Percentiles rank a stretch among this genome's conserved stretches.
Evolutionary conservation across 2,888 invertebrate species (phyloP).

Genomic region (Plebejus argus): DNA sequence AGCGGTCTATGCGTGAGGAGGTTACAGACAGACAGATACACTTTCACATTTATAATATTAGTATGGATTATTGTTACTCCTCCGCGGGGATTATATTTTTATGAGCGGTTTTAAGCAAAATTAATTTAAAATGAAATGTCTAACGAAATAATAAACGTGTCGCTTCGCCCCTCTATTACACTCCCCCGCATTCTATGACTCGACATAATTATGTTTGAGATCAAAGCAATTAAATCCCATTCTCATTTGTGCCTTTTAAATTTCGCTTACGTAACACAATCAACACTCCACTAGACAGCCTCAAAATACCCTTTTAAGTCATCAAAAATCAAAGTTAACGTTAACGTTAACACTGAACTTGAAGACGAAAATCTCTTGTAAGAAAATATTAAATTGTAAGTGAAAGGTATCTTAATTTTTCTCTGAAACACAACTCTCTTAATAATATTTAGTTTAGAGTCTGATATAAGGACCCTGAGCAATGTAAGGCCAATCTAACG

Average conservation of each 20-base stretch:
- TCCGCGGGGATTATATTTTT: background rate
- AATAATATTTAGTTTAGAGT: too few species aligned
- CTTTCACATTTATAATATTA: background rate
- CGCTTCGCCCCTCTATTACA: background rate
- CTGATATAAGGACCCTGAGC: too few species aligned
- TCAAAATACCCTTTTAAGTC: slow-evolving; percentile 1
- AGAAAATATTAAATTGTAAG: too few species aligned
- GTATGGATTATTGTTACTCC: background rate
- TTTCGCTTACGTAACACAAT: slow-evolving; percentile 21
- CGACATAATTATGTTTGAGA: slow-evolving; percentile 20
- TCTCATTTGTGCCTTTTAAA: slow-evolving; percentile 26
- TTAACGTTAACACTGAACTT: background rate
- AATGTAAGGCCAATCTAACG: too few species aligned
- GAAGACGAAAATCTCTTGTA: too few species aligned
- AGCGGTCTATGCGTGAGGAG: too few species aligned
- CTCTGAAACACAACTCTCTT: too few species aligned
- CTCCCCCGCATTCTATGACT: slow-evolving; percentile 20
- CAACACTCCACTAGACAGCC: background rate
- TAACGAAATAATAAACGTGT: background rate
- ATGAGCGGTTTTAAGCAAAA: background rate
- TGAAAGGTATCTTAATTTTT: too few species aligned
- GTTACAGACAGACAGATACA: too few species aligned
- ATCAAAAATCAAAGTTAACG: background rate
- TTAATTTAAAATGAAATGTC: slow-evolving; percentile 3
- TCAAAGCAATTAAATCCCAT: slow-evolving; percentile 24